Base-by-base conservation (phyloP, 2,113 vertebrate species). In the Caranx melampygus region DNA sequence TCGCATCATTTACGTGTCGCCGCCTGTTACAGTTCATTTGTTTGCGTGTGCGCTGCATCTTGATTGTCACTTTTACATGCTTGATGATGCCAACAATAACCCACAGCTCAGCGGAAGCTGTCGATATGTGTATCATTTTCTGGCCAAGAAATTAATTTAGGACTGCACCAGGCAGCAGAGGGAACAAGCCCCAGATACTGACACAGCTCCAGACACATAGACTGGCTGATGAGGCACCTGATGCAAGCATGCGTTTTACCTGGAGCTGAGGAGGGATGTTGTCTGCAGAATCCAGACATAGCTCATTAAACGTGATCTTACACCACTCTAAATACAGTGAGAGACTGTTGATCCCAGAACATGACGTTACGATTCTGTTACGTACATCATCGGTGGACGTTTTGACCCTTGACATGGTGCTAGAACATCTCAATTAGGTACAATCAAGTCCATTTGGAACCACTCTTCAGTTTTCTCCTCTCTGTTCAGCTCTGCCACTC, bases 151-250 rank as follows among this genome's bases (percentile, higher is more conserved):
- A 75, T 77, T 16, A 59, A 81, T 85, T 82, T 86, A 51, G 61
- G 44, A 70, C 45, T 58, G 75, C 74, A 63, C 11, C n/a, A 20
- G 40, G 81, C 76, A 73, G 66, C 68, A 83, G 75, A 72, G 78
- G 49, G 79, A 40, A 88, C 70, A 79, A 74, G 42, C 63, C 54
- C 87, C 76, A 89, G 83, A 86, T 77, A 87, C 89, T 86, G 44
- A 88, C 76, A 67, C 61, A 47, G 62, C 62, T 70, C 13, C 69
- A 63, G 78, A 79, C 51, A 42, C 20, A 40, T 62, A 20, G 42
- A 82, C 44, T 76, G 76, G 67, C 42, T 59, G 76, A 88, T 83
- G 71, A 6, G 1, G 45, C 72, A 82, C 76, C 79, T 85, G 77
- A 87, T 82, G 73, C 65, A 81, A 70, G 71, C 35, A 58, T 76